Evolutionary conservation across 2,888 invertebrate genomes (phyloP), one percentile per base, ranked within the genome.

Genomic region (Temnothorax unifasciatus): DNA sequence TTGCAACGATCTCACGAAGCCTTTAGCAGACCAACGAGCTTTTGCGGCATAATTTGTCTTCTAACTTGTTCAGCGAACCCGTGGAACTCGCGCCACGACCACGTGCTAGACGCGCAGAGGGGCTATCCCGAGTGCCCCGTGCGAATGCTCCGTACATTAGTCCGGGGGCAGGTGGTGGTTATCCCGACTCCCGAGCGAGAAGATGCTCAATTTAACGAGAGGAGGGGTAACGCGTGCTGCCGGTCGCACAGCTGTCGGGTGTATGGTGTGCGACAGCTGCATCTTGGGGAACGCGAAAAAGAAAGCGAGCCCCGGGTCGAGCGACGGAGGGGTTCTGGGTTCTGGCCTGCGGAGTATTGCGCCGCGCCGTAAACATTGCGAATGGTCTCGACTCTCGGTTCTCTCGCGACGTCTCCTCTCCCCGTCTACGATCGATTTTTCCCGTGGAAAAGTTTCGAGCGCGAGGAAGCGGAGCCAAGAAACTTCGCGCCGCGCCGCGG

Each of bases 211-310:
- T 91, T 91, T 91, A 92, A 91, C 92, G 85, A 92, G 85, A 92
- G 90, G 91, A 88, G 88, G 90, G 93, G 87, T 90, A 77, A 57
- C 59, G 47, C 79, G 73, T 59, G 79, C 85, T 86, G 88, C 87
- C 38, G 84, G 88, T 88, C 86, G 86, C 83, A 90, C 93, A 93
- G 92, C 93, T 93, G 93, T 90, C 90, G 86, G 38, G 83, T 75
- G n/a, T n/a, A n/a, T n/a, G 75, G 57, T 38, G 57, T 13, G 84
- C 87, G 90, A 93, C 93, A 93, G 93, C 93, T 93, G 93, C 93
- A 84, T 91, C 90, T 89, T 88, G 83, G 63, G 71, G 34, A 59
- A 44, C 66, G 47, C 83, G 83, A 18, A 76, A 82, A 82, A 83
- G 59, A 82, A 82, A 82, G 59, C 57, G 44, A 52, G 41, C 25